Conservation (phyloP, 2,888 invertebrate species). For the Temnothorax unifasciatus region DNA sequence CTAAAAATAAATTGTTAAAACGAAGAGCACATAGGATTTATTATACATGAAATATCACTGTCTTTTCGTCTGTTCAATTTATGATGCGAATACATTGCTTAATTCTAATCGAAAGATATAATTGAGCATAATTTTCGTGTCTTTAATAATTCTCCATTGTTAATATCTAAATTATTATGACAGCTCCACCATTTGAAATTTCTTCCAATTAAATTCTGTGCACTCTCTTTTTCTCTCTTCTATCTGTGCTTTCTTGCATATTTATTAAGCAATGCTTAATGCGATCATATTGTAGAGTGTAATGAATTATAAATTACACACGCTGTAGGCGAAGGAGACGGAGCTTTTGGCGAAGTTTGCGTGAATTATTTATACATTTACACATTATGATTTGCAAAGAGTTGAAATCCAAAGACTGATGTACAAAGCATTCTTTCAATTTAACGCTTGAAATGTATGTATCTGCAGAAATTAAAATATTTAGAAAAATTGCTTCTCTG, state of each 20-base stretch:
- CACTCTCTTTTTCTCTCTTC: neutral
- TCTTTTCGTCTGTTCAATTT: neutral
- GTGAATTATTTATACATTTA: conserved; percentile 26
- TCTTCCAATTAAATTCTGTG: conserved; percentile 24
- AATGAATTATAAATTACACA: conserved; percentile 38
- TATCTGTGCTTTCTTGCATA: neutral
- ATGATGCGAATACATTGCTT: neutral
- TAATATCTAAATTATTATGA: conserved; percentile 17
- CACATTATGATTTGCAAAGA: neutral
- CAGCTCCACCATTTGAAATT: neutral
- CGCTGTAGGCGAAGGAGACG: neutral
- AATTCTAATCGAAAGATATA: conserved; percentile 24
- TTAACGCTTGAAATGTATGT: neutral
- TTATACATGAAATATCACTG: neutral
- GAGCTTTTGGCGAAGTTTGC: conserved; percentile 3
- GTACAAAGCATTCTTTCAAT: neutral
- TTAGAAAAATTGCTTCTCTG: neutral
- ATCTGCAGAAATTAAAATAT: neutral
- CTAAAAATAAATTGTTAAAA: neutral
- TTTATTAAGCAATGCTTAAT: conserved; percentile 31
- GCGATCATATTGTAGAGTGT: conserved; percentile 21
- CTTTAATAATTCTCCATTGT: neutral
- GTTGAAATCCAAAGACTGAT: neutral
- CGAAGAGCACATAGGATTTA: neutral
- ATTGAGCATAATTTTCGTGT: neutral